phyloP scores from a whole-genome alignment of 2,888 invertebrate species.

The Cecidostiba fungosa region DNA sequence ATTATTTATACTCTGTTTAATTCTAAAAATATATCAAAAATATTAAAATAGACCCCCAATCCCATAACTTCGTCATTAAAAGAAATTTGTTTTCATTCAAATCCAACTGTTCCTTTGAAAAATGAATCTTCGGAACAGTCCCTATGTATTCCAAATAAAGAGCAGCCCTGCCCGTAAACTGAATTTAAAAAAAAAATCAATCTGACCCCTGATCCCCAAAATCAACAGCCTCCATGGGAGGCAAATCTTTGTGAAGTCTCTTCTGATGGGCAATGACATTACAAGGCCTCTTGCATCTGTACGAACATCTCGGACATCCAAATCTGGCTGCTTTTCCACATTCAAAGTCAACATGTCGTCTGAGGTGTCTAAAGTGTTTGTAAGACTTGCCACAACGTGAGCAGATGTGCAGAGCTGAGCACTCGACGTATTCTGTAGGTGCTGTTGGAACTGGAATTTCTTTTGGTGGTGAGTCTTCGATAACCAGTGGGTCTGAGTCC shows the following conservation, averaged over 20 bases:
- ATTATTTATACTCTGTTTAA: neutral
- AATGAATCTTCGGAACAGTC: no score
- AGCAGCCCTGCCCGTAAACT: no score
- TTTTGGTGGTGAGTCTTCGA: neutral
- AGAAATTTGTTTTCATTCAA: neutral
- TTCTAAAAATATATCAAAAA: neutral
- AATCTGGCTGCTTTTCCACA: constrained; percentile 76
- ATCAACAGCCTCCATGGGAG: neutral
- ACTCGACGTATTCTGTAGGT: neutral
- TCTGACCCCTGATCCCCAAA: constrained; percentile 1
- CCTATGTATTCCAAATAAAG: no score
- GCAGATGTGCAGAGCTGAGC: constrained; percentile 72
- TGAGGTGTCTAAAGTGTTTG: constrained; percentile 83
- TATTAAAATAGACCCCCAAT: neutral
- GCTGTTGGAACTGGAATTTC: neutral
- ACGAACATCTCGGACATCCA: constrained; percentile 79
- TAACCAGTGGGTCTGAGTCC: neutral
- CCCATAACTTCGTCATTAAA: neutral
- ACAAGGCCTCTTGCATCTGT: constrained; percentile 11
- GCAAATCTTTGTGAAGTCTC: neutral
- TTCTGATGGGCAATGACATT: constrained; percentile 1
- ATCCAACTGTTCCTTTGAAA: no score
- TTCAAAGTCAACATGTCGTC: constrained; percentile 74
- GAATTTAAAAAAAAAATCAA: no score
- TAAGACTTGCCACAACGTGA: constrained; percentile 82